phyloP scores from a whole-genome alignment of 2,888 invertebrate genomes.

The Boloria euphrosyne region DNA sequence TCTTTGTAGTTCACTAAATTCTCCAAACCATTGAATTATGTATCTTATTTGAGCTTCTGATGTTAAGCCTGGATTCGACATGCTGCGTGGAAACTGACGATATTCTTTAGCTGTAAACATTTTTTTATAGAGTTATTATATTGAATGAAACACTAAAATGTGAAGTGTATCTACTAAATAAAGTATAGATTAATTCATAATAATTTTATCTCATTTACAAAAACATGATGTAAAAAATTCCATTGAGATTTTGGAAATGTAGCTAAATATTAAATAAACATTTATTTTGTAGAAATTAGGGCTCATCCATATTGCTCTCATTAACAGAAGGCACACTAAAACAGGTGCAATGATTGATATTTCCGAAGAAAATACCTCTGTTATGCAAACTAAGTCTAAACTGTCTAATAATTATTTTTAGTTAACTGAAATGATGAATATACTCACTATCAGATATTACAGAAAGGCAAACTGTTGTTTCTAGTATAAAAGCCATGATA shows the following conservation, averaged over 20 bases:
- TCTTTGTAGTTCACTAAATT: conserved; percentile 94
- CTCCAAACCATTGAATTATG: conserved; percentile 92
- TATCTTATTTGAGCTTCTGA: conserved; percentile 90
- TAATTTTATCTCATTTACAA: too few relatives aligned
- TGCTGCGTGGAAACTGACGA: conserved; percentile 62
- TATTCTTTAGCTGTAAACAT: conserved; percentile 51
- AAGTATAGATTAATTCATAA: too few relatives aligned
- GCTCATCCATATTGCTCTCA: too few relatives aligned
- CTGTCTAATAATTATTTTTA: neutral
- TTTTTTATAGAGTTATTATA: neutral
- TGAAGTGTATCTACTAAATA: too few relatives aligned
- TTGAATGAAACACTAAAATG: neutral
- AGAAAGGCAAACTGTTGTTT: conserved; percentile 58
- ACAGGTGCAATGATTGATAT: too few relatives aligned
- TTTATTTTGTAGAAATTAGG: too few relatives aligned
- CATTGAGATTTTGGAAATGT: too few relatives aligned
- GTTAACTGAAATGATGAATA: neutral
- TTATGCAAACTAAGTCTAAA: too few relatives aligned
- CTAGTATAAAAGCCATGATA: conserved; percentile 50
- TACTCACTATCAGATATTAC: conserved; percentile 23
- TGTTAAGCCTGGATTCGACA: conserved; percentile 82
- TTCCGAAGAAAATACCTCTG: too few relatives aligned
- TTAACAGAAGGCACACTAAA: too few relatives aligned
- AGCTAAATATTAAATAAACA: too few relatives aligned
- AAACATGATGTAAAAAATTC: too few relatives aligned